Evolutionary conservation across 2,797 vertebrate species (phyloP).

Genomic region (Sebastes matsubarae): DNA sequence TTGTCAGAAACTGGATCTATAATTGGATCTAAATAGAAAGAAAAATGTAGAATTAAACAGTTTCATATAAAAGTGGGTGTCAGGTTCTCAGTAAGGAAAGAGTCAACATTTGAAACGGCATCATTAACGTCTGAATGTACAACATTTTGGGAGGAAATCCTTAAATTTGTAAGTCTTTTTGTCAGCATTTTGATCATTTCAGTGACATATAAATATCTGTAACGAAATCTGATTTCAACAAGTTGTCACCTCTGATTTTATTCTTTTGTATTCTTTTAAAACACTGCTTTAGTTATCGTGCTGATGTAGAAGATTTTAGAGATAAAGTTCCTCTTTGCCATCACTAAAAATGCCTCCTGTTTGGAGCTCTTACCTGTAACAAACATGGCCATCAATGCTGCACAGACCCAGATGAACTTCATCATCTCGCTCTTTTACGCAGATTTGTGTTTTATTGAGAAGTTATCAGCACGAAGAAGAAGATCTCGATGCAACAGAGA

Average conservation of each 20-base stretch:
- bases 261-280: background rate
- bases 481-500: background rate
- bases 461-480: background rate
- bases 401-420: slow-evolving; percentile 14
- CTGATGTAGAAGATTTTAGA: background rate
- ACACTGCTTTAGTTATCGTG: background rate
- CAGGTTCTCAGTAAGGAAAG: background rate
- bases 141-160: background rate
- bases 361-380: slow-evolving; percentile 24
- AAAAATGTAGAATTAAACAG: no score
- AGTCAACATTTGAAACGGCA: background rate
- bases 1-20: background rate
- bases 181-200: background rate
- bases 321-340: background rate
- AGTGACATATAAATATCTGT: background rate
- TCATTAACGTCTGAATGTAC: background rate
- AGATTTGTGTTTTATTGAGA: background rate
- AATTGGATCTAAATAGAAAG: no score
- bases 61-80: background rate
- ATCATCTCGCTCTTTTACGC: slow-evolving; percentile 16
- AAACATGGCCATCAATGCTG: slow-evolving; percentile 7
- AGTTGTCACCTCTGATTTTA: background rate
- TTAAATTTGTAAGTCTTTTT: rapidly evolving
- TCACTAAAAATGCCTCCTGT: background rate
- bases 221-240: background rate